Percentiles rank a stretch among this genome's conserved stretches.
These are phyloP conservation scores for Macrosiphum euphorbiae DNA, from an alignment of 2,888 invertebrate genomes.

Conservation along the genomic window DNA sequence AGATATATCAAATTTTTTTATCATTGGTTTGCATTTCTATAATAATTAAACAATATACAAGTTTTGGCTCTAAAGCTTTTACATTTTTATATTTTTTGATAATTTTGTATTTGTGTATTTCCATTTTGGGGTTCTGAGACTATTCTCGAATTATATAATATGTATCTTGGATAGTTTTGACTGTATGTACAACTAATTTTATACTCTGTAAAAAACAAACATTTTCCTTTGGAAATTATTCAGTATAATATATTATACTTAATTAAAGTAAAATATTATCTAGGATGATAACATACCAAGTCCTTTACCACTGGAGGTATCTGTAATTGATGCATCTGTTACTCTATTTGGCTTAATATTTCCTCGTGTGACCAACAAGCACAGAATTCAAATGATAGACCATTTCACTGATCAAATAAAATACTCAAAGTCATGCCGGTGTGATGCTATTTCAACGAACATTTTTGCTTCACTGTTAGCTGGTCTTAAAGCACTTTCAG, in stretches of 20 bases:
- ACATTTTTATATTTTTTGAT: not conserved
- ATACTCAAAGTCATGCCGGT: constrained; percentile 91
- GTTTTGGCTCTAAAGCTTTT: too few species aligned
- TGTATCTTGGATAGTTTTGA: not conserved
- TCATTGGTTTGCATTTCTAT: too few species aligned
- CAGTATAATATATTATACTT: not conserved
- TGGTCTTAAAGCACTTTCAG: constrained; percentile 89
- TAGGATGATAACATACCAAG: constrained; percentile 78
- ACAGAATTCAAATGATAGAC: constrained; percentile 96
- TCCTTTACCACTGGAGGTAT: constrained; percentile 92
- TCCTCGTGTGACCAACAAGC: constrained; percentile 94
- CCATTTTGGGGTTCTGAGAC: not conserved
- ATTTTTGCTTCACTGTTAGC: constrained; percentile 93
- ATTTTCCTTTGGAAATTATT: constrained; percentile 1
- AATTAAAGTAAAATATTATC: constrained; percentile 60
- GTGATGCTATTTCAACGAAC: constrained; percentile 96
- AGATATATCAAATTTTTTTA: too few species aligned
- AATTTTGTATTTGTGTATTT: not conserved
- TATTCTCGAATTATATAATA: not conserved
- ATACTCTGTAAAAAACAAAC: not conserved
- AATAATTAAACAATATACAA: too few species aligned
- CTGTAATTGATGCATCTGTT: constrained; percentile 96
- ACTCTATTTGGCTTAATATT: constrained; percentile 94
- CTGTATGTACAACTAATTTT: not conserved
- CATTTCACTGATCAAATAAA: constrained; percentile 96